Evolutionary conservation across 2,797 vertebrate species (phyloP), one percentile per base, ranked within the genome.

Genomic region (Malurus splendens): DNA sequence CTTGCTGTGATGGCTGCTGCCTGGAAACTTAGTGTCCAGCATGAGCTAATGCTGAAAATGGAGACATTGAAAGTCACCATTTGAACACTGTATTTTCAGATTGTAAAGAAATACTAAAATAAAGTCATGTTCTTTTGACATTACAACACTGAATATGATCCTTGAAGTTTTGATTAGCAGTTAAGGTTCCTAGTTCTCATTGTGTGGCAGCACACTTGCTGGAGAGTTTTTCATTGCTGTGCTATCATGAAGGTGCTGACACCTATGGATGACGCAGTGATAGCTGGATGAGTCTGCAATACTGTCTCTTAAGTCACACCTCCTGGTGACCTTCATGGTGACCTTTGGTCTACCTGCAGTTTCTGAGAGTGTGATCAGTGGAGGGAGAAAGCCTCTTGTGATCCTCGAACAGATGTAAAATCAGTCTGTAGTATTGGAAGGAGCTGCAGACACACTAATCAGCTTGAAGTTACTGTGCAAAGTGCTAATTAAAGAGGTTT

Each of bases 1-100:
- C 30, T 75, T 76, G n/a, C 57, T 79, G 59, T 88, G 57, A 36
- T 52, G 52, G 33, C 42, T 78, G 68, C 77, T 86, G 68, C 39
- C 24, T 36, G 5, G 48, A 89, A 62, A 60, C 28, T 32, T 23
- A 0, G 5, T 7, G 19, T 38, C 42, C 16, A 55, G 66, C 85
- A 56, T 32, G 25, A 75, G 18, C 81, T 44, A 41, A 70, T 48
- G 24, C 18, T 75, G 86, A 64, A 72, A 86, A 48, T 7, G 1
- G 6, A 22, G 32, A 15, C 6, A 0, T 12, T 67, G 11, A 8
- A 66, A 71, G 48, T 70, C 55, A 22, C 36, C 22, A 8, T 65
- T 59, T 47, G 20, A 89, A 55, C 18, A 6, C 44, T 18, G 4
- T 51, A 5, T 75, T 84, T 90, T 61, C 51, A 68, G n/a, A 59